A percentile compares a stretch with the other conserved stretches of the same genome.
Evolutionary conservation across 1,140 invertebrate genomes (phyloP).

Genomic region (Diorhabda sublineata): DNA sequence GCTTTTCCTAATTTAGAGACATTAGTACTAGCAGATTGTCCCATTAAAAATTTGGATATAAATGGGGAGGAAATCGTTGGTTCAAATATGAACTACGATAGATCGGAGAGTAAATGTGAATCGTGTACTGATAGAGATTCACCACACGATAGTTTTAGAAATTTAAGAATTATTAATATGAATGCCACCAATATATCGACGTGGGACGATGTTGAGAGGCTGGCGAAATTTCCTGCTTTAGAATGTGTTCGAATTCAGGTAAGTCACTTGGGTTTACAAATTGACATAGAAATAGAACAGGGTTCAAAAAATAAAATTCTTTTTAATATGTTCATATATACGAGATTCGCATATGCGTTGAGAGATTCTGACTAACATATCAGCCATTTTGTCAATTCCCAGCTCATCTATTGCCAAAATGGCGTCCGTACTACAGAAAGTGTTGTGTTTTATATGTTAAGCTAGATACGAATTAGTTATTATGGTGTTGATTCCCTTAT

Average conservation of each 20-base stretch:
- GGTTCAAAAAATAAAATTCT: neutral
- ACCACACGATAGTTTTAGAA: conserved; percentile 55
- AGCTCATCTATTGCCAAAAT: no score
- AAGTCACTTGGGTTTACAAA: conserved; percentile 28
- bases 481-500: no score
- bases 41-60: conserved; percentile 60
- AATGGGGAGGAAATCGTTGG: conserved; percentile 46
- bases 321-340: no score
- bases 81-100: conserved; percentile 44
- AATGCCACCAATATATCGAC: conserved; percentile 75
- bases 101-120: conserved; percentile 51
- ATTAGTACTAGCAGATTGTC: conserved; percentile 81
- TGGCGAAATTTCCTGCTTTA: conserved; percentile 77
- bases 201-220: conserved; percentile 83
- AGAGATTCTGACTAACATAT: no score
- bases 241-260: conserved; percentile 78
- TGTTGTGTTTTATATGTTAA: no score
- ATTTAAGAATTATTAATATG: conserved; percentile 75
- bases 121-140: conserved; percentile 41
- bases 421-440: no score
- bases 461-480: no score
- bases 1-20: conserved; percentile 80
- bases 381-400: no score
- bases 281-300: neutral
- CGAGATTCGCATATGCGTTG: no score